Evolutionary conservation across 64 coral and sea anemone species (phyloP), one percentile per base, ranked within the genome.

Genomic region (Montipora sp.): DNA sequence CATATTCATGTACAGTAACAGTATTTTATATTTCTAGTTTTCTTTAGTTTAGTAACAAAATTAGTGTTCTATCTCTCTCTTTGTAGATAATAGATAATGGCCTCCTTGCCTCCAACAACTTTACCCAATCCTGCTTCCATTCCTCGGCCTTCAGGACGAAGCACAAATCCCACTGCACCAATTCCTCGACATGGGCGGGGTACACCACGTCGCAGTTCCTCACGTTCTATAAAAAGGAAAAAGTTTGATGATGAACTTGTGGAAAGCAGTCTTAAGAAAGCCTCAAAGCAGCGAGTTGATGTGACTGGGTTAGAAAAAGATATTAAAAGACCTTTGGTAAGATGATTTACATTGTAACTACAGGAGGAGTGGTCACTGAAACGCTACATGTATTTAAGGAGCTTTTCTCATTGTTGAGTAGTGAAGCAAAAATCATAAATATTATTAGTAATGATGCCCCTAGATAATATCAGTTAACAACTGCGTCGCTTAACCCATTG

Each of bases 231-330:
- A 46, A 99, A 99, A 75, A 81, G 97, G 75, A 99, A 99, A 66
- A 99, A 99, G 87, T 99, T 99, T 99, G 97, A 99, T 74, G 97
- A 99, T 96, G 97, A 99, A 72, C 92, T 99, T 68, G 97, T 99
- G 15, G 97, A 99, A 70, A 99, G 97, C 71, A 99, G 97, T 79
- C 76, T 99, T 11, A 99, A 99, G 51, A 99, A 99, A 72, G 75
- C 87, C 3, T 90, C 94, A 44, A 99, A 99, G 78, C 87, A 90
- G 70, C 86, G 83, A 58, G 89, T 79, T 23, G 92, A 96, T 23
- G 47, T 93, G 16, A 57, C 49, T 59, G 51, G 75, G 43, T 70
- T 87, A 12, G 91, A 93, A 66, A 93, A 93, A 72, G 91, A 92
- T n/a, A 21, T 84, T 11, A 92, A 92, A 84, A 78, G 91, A 58